Evolutionary conservation across 1,140 invertebrate genomes (phyloP).

Genomic region (Tigriopus japonicus): DNA sequence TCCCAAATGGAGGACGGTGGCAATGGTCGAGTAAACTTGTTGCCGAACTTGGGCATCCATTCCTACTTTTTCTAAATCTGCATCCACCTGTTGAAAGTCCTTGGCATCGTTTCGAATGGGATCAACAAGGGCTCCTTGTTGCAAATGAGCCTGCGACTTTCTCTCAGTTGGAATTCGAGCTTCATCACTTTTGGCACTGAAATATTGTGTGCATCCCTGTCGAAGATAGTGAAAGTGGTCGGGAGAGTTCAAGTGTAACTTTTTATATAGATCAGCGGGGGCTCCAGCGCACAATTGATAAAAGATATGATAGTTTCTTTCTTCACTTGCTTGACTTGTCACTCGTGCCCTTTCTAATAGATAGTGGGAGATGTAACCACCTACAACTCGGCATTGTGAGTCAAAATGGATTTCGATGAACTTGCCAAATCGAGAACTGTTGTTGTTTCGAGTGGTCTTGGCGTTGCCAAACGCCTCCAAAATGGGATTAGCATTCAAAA

Average conservation of each 20-base stretch:
- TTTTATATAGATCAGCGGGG: slow-evolving; percentile 48
- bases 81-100: slow-evolving; percentile 63
- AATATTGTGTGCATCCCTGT: slow-evolving; percentile 77
- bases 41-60: slow-evolving; percentile 47
- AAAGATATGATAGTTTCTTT: slow-evolving; percentile 91
- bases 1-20: slow-evolving; percentile 75
- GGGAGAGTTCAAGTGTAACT: slow-evolving; percentile 57
- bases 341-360: slow-evolving; percentile 66
- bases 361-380: slow-evolving; percentile 88
- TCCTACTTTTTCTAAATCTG: slow-evolving; percentile 34
- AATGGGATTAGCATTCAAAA: slow-evolving; percentile 90
- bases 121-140: slow-evolving; percentile 48
- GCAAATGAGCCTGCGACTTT: slow-evolving; percentile 43
- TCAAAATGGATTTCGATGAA: slow-evolving; percentile 96
- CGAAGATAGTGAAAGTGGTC: slow-evolving; percentile 46
- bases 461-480: slow-evolving; percentile 94
- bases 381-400: slow-evolving; percentile 61
- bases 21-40: slow-evolving; percentile 66
- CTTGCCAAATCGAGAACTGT: slow-evolving; percentile 83
- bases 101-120: slow-evolving; percentile 74
- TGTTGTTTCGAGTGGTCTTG: slow-evolving; percentile 87
- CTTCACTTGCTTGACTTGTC: slow-evolving; percentile 62
- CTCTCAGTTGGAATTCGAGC: slow-evolving; percentile 28
- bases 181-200: slow-evolving; percentile 49
- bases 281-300: slow-evolving; percentile 82